These are phyloP conservation scores for Drosophila robusta DNA, from an alignment of 2,888 invertebrate species.

Conservation along the genomic window DNA sequence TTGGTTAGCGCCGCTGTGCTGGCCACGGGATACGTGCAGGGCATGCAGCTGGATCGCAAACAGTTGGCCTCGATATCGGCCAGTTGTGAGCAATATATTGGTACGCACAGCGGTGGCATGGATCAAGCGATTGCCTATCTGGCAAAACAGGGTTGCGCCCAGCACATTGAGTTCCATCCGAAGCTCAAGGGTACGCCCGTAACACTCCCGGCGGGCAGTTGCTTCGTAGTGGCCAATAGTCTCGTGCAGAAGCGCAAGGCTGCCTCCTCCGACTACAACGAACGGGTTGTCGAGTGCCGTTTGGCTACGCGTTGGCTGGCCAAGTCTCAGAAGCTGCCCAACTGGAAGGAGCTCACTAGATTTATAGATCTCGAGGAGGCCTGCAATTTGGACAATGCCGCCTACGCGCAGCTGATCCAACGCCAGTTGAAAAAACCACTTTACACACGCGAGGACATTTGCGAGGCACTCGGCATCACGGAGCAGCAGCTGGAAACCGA, in stretches of 20 bases:
- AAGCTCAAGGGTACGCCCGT: conserved; percentile 90
- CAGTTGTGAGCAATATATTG: conserved; percentile 95
- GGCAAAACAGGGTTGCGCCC: conserved; percentile 93
- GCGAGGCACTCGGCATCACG: conserved; percentile 87
- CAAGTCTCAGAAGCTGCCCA: conserved; percentile 86
- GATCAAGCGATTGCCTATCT: conserved; percentile 99
- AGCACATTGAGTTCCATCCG: conserved; percentile 97
- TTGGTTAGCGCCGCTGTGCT: conserved; percentile 97
- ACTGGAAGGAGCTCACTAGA: conserved; percentile 88
- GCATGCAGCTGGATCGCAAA: conserved; percentile 84
- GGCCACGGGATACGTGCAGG: conserved; percentile 86
- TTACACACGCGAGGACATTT: conserved; percentile 90
- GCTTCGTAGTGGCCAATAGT: conserved; percentile 97
- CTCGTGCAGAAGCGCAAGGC: conserved; percentile 96
- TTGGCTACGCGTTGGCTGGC: conserved; percentile 93
- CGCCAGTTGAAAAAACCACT: conserved; percentile 88
- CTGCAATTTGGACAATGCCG: conserved; percentile 87
- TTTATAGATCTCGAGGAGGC: conserved; percentile 91
- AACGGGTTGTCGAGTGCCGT: conserved; percentile 97
- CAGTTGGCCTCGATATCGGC: conserved; percentile 95
- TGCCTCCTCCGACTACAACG: conserved; percentile 95
- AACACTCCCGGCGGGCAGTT: conserved; percentile 91
- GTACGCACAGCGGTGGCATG: conserved; percentile 99
- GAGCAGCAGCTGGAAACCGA: conserved; percentile 88
- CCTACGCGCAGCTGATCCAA: conserved; percentile 90